These are phyloP conservation scores for Omphaloscelis lunosa DNA, from an alignment of 2,888 invertebrate genomes.

Conservation along the genomic window DNA sequence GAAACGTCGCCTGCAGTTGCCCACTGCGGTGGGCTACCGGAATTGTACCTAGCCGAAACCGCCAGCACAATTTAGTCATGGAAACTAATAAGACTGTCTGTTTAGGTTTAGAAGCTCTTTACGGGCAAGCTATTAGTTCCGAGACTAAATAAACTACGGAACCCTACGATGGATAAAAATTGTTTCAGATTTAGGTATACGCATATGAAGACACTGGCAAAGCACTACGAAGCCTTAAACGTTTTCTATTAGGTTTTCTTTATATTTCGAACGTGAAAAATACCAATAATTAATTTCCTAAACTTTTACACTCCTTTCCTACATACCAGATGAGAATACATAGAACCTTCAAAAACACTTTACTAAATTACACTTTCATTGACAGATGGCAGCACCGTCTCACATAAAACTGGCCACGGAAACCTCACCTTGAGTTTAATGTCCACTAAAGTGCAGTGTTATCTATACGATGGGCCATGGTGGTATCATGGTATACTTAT, in stretches of 20 bases:
- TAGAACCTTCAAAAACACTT: conserved; percentile 22
- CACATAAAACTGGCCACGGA: conserved; percentile 29
- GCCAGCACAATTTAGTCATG: neutral
- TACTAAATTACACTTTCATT: conserved; percentile 23
- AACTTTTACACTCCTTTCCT: neutral
- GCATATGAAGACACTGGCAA: neutral
- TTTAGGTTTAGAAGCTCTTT: neutral
- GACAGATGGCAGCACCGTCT: conserved; percentile 43
- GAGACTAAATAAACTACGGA: neutral
- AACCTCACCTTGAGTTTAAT: conserved; percentile 51
- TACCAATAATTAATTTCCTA: neutral
- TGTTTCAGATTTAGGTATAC: neutral
- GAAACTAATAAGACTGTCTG: neutral
- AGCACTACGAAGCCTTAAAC: neutral
- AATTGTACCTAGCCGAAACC: neutral
- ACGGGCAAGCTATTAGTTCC: neutral
- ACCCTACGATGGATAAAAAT: neutral
- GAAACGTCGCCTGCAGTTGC: too few relatives aligned
- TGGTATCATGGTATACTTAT: conserved; percentile 11
- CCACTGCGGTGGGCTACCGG: too few relatives aligned
- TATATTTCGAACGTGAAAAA: neutral
- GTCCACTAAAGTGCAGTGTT: conserved; percentile 42
- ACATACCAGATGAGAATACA: neutral
- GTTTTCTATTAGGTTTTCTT: neutral
- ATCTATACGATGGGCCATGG: conserved; percentile 53